phyloP scores from a whole-genome alignment of 2,888 invertebrate species.

The Tetragonisca angustula region DNA sequence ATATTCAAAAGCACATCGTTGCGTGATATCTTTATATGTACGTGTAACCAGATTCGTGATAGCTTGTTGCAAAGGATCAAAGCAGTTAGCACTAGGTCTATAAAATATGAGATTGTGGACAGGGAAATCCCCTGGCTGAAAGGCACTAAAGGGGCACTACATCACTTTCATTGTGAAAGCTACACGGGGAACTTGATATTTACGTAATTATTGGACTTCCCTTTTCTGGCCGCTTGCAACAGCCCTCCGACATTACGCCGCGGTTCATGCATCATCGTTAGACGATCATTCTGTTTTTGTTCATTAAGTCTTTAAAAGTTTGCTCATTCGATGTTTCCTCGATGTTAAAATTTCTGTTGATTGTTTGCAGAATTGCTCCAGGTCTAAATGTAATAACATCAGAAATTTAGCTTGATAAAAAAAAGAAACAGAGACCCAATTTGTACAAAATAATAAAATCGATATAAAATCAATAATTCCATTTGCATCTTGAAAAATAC shows the following conservation, averaged over 20 bases:
- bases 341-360: background rate
- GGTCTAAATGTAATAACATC: too few species aligned
- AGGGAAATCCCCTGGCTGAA: conserved; percentile 23
- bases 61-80: background rate
- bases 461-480: background rate
- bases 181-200: conserved; percentile 56
- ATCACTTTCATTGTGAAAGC: conserved; percentile 38
- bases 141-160: conserved; percentile 24
- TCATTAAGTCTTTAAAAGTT: conserved; percentile 15
- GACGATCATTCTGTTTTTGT: conserved; percentile 10
- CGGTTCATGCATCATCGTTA: conserved; percentile 60
- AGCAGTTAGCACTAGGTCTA: conserved; percentile 1
- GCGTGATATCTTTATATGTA: too few species aligned
- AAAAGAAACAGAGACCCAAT: background rate
- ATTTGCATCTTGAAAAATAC: background rate
- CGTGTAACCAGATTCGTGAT: background rate
- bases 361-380: too few species aligned
- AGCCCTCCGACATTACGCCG: conserved; percentile 22
- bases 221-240: conserved; percentile 53
- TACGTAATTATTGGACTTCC: conserved; percentile 71
- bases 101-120: background rate
- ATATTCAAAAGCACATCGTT: too few species aligned
- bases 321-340: background rate
- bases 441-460: background rate
- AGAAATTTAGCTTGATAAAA: background rate